Percentiles rank a stretch among this genome's conserved stretches.
phyloP scores from a whole-genome alignment of 2,797 vertebrate genomes.

The Apogon hyalosoma region DNA sequence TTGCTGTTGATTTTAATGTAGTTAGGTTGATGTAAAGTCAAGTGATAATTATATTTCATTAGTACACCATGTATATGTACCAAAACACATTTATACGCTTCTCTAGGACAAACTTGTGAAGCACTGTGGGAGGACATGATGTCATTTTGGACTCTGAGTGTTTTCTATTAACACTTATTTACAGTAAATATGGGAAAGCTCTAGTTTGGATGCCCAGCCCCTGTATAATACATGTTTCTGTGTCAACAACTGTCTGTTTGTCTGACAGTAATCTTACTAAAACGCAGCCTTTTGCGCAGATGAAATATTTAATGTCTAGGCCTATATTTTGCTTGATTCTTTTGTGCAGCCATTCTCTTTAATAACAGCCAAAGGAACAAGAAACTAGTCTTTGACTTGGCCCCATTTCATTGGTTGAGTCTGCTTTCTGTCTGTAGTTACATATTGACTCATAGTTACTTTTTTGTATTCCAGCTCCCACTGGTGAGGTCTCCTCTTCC shows the following conservation, averaged over 20 bases:
- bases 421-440: constrained; percentile 5
- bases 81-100: not conserved
- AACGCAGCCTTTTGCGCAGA: constrained; percentile 1
- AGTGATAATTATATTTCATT: not conserved
- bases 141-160: constrained; percentile 5
- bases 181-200: constrained; percentile 41
- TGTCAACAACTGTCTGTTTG: constrained; percentile 28
- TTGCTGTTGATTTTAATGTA: not conserved
- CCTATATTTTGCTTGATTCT: not conserved
- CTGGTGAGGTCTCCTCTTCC: constrained; percentile 71
- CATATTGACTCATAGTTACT: not conserved
- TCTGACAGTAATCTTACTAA: not conserved
- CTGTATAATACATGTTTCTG: constrained; percentile 19
- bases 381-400: not conserved
- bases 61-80: not conserved
- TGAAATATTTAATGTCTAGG: not conserved
- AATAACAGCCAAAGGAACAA: not conserved
- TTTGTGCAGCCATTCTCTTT: not conserved
- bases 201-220: not conserved
- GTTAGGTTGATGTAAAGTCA: not conserved
- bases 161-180: constrained; percentile 40
- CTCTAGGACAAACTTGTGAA: not conserved
- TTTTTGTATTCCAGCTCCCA: constrained; percentile 68
- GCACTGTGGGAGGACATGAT: constrained; percentile 6
- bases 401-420: not conserved